Base-by-base conservation (phyloP, 1,140 invertebrate genomes). In the Drosophila sproati region DNA sequence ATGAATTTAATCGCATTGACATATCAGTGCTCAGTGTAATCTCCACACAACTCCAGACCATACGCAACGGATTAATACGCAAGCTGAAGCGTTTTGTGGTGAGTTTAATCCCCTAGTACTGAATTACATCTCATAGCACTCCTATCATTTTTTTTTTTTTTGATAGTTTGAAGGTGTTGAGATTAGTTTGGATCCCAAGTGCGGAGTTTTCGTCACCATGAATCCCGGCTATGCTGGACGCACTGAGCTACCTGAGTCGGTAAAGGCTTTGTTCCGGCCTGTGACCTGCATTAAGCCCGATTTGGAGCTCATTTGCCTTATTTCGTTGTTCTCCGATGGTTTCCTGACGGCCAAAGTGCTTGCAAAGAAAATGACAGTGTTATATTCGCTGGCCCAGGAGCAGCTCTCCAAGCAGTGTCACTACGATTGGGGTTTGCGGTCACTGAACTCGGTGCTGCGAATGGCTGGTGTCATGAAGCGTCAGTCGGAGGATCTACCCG, bases 121-220 rank as follows among this genome's bases (percentile, higher is more conserved):
- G n/a, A 39, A n/a, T 4, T 4, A 20, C 2, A 29, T 43, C 0
- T 5, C 12, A 8, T 12, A 0, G 48, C 51, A 20, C 2, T 12
- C 7, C n/a, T 8, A 10, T 32, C 3, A 12, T 52, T 10, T 6
- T 7, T n/a, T 3, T 2, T 3, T 1, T 2, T 55, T 37, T n/a
- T n/a, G n/a, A 10, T 71, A 97, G 95, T 98, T 98, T 93, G 97
- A 98, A 93, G 96, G 95, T 3, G 94, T 96, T 87, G 96, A 98
- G 80, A 98, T 98, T 52, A 93, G 93, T 5, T 83, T 98, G 82
- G 97, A 98, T 92, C 92, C 93, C 5, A 97, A 97, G 93, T 96
- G 98, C 10, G 97, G 97, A 2, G 96, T 98, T 59, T 98, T 98
- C 88, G 98, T 98, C 45, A 98, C 97, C 5, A 98, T 98, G 97